These are phyloP conservation scores for Leptocoma aspasia DNA, from an alignment of 2,113 vertebrate species.

Conservation along the genomic window DNA sequence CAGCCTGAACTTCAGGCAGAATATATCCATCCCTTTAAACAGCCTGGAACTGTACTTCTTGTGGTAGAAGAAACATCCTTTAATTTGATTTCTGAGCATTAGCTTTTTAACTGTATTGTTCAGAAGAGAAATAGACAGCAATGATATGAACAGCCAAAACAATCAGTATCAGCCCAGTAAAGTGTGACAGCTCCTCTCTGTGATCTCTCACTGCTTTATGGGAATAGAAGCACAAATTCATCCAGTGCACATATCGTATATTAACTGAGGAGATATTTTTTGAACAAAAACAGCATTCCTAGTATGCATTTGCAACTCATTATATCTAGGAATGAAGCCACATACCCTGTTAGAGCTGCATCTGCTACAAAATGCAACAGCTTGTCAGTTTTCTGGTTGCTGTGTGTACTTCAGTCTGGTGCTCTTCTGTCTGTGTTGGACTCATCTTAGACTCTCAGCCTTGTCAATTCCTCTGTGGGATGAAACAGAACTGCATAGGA, in stretches of 20 bases:
- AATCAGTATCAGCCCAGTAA: conserved; percentile 9
- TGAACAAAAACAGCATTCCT: conserved; percentile 43
- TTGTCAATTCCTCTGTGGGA: background rate
- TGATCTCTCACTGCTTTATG: conserved; percentile 21
- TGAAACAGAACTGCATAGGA: background rate
- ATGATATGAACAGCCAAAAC: background rate
- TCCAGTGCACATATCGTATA: conserved; percentile 39
- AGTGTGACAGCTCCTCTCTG: conserved; percentile 35
- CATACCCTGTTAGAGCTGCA: conserved; percentile 33
- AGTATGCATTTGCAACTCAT: conserved; percentile 19
- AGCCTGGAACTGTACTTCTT: background rate
- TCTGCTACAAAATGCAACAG: conserved; percentile 51
- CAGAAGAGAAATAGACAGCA: background rate
- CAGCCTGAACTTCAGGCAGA: background rate
- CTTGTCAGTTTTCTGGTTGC: conserved; percentile 48
- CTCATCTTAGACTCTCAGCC: background rate
- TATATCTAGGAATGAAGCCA: conserved; percentile 39
- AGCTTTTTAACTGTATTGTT: background rate
- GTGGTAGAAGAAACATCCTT: background rate
- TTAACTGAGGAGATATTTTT: conserved; percentile 32
- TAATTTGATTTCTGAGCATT: background rate
- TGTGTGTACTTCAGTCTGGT: background rate
- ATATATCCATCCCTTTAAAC: background rate
- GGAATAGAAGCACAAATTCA: conserved; percentile 10
- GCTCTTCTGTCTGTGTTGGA: background rate